These are phyloP conservation scores for Orthonychiurus folsomi DNA, from an alignment of 2,888 invertebrate species.

Conservation along the genomic window DNA sequence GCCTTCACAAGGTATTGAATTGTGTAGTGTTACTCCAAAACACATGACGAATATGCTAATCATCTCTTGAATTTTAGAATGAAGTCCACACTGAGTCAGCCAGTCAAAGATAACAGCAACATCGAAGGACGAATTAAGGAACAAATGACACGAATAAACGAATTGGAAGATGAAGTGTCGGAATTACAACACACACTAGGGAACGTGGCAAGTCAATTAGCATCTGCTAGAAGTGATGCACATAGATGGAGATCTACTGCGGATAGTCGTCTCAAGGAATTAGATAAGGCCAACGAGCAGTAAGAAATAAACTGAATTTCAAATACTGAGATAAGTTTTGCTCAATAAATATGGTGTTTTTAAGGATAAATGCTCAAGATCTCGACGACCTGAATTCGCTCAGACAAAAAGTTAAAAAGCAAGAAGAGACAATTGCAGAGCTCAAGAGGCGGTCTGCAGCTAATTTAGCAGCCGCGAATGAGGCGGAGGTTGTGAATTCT, in stretches of 20 bases:
- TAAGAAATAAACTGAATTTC: slow-evolving; percentile 27
- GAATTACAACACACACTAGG: slow-evolving; percentile 49
- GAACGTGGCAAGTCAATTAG: slow-evolving; percentile 50
- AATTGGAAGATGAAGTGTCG: slow-evolving; percentile 52
- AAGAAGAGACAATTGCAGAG: slow-evolving; percentile 50
- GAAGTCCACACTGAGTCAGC: slow-evolving; percentile 39
- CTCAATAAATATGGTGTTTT: not conserved
- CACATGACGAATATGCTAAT: not conserved
- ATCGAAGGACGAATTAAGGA: slow-evolving; percentile 39
- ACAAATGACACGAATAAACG: slow-evolving; percentile 40
- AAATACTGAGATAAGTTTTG: not conserved
- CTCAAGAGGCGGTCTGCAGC: slow-evolving; percentile 2
- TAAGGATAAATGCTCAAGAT: slow-evolving; percentile 19
- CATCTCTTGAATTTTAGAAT: slow-evolving; percentile 24
- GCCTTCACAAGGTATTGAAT: slow-evolving; percentile 42
- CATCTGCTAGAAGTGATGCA: slow-evolving; percentile 50
- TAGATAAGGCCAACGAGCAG: slow-evolving; percentile 54
- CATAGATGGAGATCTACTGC: slow-evolving; percentile 60
- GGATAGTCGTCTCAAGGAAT: slow-evolving; percentile 56
- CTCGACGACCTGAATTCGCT: slow-evolving; percentile 30
- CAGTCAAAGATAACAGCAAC: slow-evolving; percentile 35
- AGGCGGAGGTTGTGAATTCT: slow-evolving; percentile 23
- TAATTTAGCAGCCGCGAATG: not conserved
- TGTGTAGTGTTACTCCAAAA: not conserved
- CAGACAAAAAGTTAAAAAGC: slow-evolving; percentile 44